Evolutionary conservation across 2,113 vertebrate genomes (phyloP).

Genomic region (Mandrillus leucophaeus): DNA sequence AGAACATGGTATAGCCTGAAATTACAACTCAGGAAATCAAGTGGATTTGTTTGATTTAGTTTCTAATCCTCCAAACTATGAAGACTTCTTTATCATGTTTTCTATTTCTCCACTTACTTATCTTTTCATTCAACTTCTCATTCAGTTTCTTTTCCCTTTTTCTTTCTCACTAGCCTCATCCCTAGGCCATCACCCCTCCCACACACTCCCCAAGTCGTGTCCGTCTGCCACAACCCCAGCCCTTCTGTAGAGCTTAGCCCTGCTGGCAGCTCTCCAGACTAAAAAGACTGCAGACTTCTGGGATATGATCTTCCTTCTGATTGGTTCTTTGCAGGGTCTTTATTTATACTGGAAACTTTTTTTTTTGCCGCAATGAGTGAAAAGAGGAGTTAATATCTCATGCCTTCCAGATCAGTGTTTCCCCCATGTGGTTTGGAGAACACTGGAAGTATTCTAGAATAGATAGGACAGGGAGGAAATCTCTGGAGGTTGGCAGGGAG

Average conservation of each 20-base stretch:
- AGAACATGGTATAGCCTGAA: neutral
- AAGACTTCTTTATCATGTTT: neutral
- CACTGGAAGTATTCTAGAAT: neutral
- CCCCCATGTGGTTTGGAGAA: neutral
- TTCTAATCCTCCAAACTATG: neutral
- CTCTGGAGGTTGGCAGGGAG: neutral
- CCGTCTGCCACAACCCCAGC: rapidly evolving
- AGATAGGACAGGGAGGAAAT: neutral
- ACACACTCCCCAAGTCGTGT: neutral
- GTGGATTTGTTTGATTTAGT: neutral
- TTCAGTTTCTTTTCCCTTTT: neutral
- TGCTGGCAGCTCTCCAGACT: neutral
- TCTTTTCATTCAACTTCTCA: neutral
- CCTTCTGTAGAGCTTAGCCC: neutral
- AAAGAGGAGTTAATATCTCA: slow-evolving; percentile 25
- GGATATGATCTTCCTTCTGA: slow-evolving; percentile 1
- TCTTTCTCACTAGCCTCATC: neutral
- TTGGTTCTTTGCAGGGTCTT: neutral
- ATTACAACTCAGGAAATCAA: neutral
- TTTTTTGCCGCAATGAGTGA: slow-evolving; percentile 43
- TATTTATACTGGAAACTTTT: slow-evolving; percentile 28
- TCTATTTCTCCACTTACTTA: neutral
- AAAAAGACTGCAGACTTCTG: neutral
- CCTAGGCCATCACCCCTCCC: no score
- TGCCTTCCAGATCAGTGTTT: slow-evolving; percentile 25